These are phyloP conservation scores for Characodon lateralis DNA, from an alignment of 2,797 vertebrate species.

Conservation along the genomic window DNA sequence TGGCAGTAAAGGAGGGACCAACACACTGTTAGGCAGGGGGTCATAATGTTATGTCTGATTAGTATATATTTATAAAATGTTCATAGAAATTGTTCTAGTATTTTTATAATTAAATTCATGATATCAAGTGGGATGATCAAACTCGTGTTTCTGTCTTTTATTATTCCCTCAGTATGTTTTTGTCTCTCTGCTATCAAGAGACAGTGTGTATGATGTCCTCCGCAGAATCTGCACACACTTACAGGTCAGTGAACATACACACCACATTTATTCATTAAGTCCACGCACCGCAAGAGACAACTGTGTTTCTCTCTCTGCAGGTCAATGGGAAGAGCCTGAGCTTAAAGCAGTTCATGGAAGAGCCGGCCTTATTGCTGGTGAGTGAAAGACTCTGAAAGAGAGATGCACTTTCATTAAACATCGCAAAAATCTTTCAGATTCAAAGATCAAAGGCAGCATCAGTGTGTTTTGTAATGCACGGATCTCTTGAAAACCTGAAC, in stretches of 20 bases:
- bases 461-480: background rate
- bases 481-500: slow-evolving; percentile 17
- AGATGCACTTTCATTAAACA: slow-evolving; percentile 1
- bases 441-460: slow-evolving; percentile 4
- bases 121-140: background rate
- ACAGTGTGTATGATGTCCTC: slow-evolving; percentile 92
- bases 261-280: background rate
- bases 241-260: slow-evolving; percentile 81
- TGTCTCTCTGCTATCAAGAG: slow-evolving; percentile 93
- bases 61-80: background rate
- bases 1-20: background rate
- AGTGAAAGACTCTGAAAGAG: slow-evolving; percentile 44
- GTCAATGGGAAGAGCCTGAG: slow-evolving; percentile 92
- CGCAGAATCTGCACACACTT: slow-evolving; percentile 94
- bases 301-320: slow-evolving; percentile 56
- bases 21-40: background rate
- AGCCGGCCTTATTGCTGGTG: slow-evolving; percentile 87
- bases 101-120: background rate
- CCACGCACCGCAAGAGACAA: background rate
- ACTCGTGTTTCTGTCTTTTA: slow-evolving; percentile 3
- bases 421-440: background rate
- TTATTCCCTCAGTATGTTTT: slow-evolving; percentile 87
- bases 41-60: background rate
- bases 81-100: background rate
- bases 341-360: slow-evolving; percentile 88